These are phyloP conservation scores for Papilio elwesi DNA, from an alignment of 2,888 invertebrate genomes.

Conservation along the genomic window DNA sequence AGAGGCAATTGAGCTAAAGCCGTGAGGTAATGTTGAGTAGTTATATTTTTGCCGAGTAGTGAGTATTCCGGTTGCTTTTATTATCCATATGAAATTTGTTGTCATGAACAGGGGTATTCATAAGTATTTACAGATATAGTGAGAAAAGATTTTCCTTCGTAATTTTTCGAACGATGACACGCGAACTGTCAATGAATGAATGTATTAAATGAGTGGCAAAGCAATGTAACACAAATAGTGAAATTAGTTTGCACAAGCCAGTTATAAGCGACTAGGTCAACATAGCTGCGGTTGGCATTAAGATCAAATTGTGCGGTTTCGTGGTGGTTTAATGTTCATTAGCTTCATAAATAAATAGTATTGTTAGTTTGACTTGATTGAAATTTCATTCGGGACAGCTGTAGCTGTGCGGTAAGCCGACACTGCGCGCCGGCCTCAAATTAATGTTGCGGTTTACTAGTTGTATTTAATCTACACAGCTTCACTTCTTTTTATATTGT, in stretches of 20 bases:
- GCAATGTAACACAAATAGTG: neutral
- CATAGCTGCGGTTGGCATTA: constrained; percentile 21
- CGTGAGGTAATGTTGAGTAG: too few relatives aligned
- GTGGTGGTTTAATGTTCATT: constrained; percentile 34
- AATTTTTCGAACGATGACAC: too few relatives aligned
- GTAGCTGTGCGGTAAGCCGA: constrained; percentile 28
- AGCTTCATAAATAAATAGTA: constrained; percentile 37
- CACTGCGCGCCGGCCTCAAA: constrained; percentile 23
- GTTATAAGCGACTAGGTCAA: constrained; percentile 29
- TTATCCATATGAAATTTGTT: too few relatives aligned
- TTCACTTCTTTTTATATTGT: neutral
- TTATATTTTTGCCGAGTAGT: too few relatives aligned
- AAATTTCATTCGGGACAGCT: constrained; percentile 37
- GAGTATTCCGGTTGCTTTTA: too few relatives aligned
- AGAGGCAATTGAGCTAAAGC: too few relatives aligned
- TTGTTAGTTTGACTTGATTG: constrained; percentile 30
- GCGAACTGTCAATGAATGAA: too few relatives aligned
- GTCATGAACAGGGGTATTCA: too few relatives aligned
- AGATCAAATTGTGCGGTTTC: constrained; percentile 33
- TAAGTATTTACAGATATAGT: too few relatives aligned
- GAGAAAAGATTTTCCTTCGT: too few relatives aligned
- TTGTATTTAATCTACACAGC: neutral
- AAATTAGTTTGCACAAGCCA: constrained; percentile 33
- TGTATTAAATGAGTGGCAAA: too few relatives aligned
- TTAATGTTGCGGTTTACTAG: constrained; percentile 25